Conservation (phyloP, 2,113 vertebrate genomes). For the Vanacampus margaritifer region DNA sequence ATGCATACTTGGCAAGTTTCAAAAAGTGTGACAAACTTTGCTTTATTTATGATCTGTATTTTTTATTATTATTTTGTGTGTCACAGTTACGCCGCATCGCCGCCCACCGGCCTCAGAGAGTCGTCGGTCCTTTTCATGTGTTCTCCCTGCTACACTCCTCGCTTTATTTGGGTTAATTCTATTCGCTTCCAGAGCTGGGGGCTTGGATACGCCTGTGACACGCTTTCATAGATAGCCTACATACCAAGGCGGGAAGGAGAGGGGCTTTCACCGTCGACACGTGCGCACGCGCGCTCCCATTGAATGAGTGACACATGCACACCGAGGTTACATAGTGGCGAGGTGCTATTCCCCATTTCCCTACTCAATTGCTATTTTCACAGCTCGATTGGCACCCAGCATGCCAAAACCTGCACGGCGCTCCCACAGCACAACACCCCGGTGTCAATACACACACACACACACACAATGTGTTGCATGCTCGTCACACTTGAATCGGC, state of each 20-base stretch:
- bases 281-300: constrained; percentile 13
- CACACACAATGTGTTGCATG: not conserved
- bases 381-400: constrained; percentile 68
- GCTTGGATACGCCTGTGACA: constrained; percentile 42
- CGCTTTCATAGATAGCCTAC: constrained; percentile 38
- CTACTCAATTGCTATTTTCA: constrained; percentile 72
- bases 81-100: not conserved
- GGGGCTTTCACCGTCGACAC: not conserved
- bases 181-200: constrained; percentile 54
- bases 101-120: constrained; percentile 18
- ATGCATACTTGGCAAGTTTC: constrained; percentile 33
- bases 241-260: constrained; percentile 22
- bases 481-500: constrained; percentile 14
- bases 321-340: constrained; percentile 51
- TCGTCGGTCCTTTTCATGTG: constrained; percentile 45
- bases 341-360: constrained; percentile 70
- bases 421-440: constrained; percentile 52
- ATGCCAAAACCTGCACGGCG: constrained; percentile 53
- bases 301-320: constrained; percentile 57
- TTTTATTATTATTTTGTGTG: not conserved
- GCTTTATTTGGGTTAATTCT: constrained; percentile 70
- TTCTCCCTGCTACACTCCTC: constrained; percentile 27
- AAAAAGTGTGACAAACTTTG: constrained; percentile 35
- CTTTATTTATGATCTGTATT: constrained; percentile 25
- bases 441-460: constrained; percentile 42